These are phyloP conservation scores for Caenorhabditis sulstoni DNA, from an alignment of 2,888 invertebrate genomes.

Conservation along the genomic window DNA sequence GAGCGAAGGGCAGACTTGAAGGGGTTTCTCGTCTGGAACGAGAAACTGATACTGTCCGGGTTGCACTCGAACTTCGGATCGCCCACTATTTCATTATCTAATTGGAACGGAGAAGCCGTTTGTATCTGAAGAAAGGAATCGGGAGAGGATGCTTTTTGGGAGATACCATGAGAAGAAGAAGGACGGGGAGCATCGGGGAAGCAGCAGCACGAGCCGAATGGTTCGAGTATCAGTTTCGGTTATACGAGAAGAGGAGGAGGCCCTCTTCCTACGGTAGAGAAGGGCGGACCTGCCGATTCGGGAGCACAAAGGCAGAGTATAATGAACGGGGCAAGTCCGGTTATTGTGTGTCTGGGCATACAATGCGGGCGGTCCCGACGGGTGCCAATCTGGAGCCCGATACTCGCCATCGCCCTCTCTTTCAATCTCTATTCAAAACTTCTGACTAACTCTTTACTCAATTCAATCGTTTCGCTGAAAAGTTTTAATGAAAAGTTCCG, in stretches of 20 bases:
- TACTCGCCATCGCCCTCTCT: not conserved
- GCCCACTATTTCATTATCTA: constrained; percentile 72
- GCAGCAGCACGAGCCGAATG: not conserved
- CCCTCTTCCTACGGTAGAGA: constrained; percentile 1
- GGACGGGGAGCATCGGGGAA: constrained; percentile 16
- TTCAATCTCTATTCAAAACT: not conserved
- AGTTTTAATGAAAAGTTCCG: too few species aligned
- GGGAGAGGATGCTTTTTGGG: too few species aligned
- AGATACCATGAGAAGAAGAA: constrained; percentile 26
- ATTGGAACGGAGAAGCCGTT: constrained; percentile 26
- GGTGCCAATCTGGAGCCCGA: constrained; percentile 11
- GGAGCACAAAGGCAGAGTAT: constrained; percentile 21
- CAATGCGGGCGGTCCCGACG: constrained; percentile 7
- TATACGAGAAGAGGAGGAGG: constrained; percentile 9
- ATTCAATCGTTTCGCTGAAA: too few species aligned
- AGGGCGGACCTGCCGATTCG: constrained; percentile 10
- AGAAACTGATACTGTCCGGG: constrained; percentile 69
- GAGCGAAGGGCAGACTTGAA: constrained; percentile 62
- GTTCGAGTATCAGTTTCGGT: constrained; percentile 23
- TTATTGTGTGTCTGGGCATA: constrained; percentile 16
- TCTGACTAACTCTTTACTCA: too few species aligned
- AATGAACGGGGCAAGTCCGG: constrained; percentile 13
- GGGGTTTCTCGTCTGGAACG: constrained; percentile 66
- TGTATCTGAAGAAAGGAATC: constrained; percentile 28
- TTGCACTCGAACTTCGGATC: constrained; percentile 71